Percentiles rank a stretch among this genome's conserved stretches.
Evolutionary conservation across 2,113 vertebrate genomes (phyloP).

Genomic region (Nesoenas mayeri): DNA sequence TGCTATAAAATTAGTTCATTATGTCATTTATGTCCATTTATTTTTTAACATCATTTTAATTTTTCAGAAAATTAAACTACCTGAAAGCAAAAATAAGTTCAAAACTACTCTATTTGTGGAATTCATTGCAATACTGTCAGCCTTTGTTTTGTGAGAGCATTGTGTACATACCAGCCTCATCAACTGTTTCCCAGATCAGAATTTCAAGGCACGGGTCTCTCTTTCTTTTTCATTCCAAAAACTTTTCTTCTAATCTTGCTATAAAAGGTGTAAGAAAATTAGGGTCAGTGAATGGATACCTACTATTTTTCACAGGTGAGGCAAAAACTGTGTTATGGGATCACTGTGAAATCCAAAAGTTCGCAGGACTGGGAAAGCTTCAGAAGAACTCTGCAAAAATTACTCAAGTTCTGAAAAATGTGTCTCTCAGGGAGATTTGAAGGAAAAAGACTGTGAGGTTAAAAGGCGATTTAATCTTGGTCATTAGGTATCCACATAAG

Average conservation of each 20-base stretch:
- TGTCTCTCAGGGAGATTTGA: background rate
- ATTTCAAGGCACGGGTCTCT: slow-evolving; percentile 74
- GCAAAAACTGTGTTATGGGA: background rate
- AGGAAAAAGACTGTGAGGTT: background rate
- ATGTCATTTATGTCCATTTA: background rate
- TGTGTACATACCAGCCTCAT: slow-evolving; percentile 75
- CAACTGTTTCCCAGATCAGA: slow-evolving; percentile 75
- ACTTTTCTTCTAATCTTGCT: slow-evolving; percentile 78
- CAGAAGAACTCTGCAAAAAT: background rate
- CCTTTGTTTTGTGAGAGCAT: background rate
- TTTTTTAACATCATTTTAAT: background rate
- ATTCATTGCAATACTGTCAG: background rate
- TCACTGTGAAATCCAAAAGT: background rate
- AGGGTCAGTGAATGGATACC: background rate
- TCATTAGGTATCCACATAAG: background rate
- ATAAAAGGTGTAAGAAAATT: slow-evolving; percentile 74
- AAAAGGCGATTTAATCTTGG: background rate
- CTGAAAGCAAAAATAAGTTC: background rate
- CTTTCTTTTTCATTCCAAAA: slow-evolving; percentile 82
- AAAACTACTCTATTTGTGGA: background rate
- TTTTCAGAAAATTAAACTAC: background rate
- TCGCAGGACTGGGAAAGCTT: background rate
- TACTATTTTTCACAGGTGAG: background rate
- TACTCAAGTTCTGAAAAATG: background rate
- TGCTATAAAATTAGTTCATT: background rate